phyloP scores from a whole-genome alignment of 2,888 invertebrate genomes.

The Ametastegia equiseti region DNA sequence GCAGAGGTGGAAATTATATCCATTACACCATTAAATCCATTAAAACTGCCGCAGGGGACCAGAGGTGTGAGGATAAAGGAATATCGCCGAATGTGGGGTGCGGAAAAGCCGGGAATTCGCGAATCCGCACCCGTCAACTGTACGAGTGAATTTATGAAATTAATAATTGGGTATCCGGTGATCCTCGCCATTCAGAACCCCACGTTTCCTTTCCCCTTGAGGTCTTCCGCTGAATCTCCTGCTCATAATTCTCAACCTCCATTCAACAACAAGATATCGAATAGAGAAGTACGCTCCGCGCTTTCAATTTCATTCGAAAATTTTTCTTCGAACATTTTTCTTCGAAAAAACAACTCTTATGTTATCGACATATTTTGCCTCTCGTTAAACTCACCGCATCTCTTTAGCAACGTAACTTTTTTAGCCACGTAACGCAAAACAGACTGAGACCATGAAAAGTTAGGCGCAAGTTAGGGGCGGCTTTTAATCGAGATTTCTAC shows the following conservation, averaged over 20 bases:
- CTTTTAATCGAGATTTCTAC: conserved; percentile 16
- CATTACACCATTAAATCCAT: conserved; percentile 35
- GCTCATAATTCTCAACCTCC: not conserved
- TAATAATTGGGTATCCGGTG: conserved; percentile 37
- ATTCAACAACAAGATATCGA: not conserved
- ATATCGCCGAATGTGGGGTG: not conserved
- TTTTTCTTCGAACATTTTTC: not conserved
- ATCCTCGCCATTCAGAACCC: conserved; percentile 9
- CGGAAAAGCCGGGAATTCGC: not conserved
- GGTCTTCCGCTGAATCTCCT: not conserved
- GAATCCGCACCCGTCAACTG: conserved; percentile 20
- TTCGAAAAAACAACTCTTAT: not conserved
- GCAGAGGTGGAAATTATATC: conserved; percentile 31
- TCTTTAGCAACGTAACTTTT: not conserved
- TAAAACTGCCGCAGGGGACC: not conserved
- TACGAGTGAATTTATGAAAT: conserved; percentile 32
- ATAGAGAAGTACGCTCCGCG: not conserved
- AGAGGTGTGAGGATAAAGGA: conserved; percentile 9
- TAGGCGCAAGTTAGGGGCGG: not conserved
- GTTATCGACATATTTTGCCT: not conserved
- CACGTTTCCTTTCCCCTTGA: not conserved
- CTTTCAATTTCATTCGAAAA: not conserved
- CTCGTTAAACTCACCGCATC: not conserved
- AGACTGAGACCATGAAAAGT: not conserved
- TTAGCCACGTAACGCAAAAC: not conserved